Evolutionary conservation across 2,888 invertebrate species (phyloP).

Genomic region (Hipparchia sbordonii): DNA sequence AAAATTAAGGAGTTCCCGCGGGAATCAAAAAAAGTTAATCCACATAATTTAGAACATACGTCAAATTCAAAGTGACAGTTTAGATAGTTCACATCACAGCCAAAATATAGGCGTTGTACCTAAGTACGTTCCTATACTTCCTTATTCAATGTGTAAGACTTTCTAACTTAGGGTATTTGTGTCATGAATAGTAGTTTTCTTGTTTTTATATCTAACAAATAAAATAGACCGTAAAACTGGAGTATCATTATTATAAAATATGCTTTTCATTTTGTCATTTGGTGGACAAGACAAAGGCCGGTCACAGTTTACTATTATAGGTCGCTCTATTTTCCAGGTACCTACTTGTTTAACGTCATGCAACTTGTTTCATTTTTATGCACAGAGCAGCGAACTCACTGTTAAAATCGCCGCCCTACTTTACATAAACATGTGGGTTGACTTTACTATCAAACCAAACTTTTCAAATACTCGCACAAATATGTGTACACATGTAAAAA

Average conservation of each 20-base stretch:
- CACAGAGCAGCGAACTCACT: not conserved
- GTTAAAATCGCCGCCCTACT: conserved; percentile 6
- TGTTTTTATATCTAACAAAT: no score
- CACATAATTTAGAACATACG: no score
- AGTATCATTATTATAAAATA: not conserved
- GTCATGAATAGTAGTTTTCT: no score
- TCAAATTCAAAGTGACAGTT: no score
- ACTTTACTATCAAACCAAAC: not conserved
- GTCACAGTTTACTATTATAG: not conserved
- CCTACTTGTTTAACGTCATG: not conserved
- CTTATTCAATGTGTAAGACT: no score
- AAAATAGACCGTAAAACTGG: no score
- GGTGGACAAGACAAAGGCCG: not conserved
- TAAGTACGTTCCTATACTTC: no score
- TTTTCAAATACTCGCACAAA: conserved; percentile 2
- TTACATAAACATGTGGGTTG: not conserved
- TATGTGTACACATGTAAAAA: not conserved
- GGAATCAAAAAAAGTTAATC: no score
- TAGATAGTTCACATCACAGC: no score
- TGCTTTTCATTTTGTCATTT: conserved; percentile 1
- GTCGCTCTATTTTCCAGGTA: not conserved
- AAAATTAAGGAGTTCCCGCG: no score
- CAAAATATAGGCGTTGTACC: no score
- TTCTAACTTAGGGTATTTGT: no score
- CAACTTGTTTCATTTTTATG: not conserved